Conservation (phyloP, 2,797 vertebrate genomes). For the Knipowitschia caucasica region DNA sequence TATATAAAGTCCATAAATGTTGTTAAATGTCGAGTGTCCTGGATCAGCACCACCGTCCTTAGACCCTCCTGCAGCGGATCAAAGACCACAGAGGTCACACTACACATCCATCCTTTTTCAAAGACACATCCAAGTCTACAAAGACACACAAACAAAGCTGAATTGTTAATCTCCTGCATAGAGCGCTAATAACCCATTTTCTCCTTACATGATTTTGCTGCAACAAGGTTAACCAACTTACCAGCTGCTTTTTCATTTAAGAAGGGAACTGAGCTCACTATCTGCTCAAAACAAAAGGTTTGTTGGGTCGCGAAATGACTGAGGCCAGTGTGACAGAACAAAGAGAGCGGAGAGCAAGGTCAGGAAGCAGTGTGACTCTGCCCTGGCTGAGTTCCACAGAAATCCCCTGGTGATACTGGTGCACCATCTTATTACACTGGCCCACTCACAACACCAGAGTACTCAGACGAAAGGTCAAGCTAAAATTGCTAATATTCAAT, state of each 20-base stretch:
- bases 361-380: slow-evolving; percentile 5
- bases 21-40: too few relatives aligned
- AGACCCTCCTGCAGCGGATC: too few relatives aligned
- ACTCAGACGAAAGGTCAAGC: slow-evolving; percentile 5
- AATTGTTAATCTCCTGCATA: too few relatives aligned
- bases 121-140: too few relatives aligned
- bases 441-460: slow-evolving; percentile 2
- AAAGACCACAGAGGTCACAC: too few relatives aligned
- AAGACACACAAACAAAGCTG: too few relatives aligned
- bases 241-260: not conserved
- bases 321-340: slow-evolving; percentile 2
- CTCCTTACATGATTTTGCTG: too few relatives aligned
- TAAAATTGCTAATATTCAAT: slow-evolving; percentile 6
- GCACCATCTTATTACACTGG: slow-evolving; percentile 6
- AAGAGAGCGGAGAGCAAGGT: slow-evolving; percentile 5
- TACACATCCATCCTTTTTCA: too few relatives aligned
- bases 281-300: not conserved
- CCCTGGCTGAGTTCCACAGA: slow-evolving; percentile 5
- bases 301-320: not conserved
- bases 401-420: slow-evolving; percentile 7
- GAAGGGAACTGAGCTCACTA: not conserved
- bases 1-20: too few relatives aligned
- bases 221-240: slow-evolving; percentile 1
- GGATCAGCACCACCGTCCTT: too few relatives aligned
- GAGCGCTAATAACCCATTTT: not conserved